phyloP scores from a whole-genome alignment of 2,113 vertebrate genomes.

The Cyanistes caeruleus region DNA sequence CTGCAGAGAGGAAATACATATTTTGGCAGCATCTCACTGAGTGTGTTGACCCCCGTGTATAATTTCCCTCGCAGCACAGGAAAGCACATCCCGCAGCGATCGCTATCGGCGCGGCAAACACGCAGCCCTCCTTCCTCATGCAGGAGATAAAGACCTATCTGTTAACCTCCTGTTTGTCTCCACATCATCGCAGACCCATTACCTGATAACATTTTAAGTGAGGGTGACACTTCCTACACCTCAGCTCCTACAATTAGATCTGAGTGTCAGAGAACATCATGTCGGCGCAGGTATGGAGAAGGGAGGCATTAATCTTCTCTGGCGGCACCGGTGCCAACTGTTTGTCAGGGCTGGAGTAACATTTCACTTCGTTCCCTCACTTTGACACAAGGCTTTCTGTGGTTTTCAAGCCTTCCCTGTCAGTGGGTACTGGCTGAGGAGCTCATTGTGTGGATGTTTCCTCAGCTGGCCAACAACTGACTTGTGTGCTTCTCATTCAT shows the following conservation, averaged over 20 bases:
- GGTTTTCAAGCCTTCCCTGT: background rate
- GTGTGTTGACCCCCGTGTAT: background rate
- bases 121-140: background rate
- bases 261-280: background rate
- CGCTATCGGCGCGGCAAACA: background rate
- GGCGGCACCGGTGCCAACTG: background rate
- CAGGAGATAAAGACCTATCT: background rate
- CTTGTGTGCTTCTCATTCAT: background rate
- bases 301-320: slow-evolving; percentile 34
- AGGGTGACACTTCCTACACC: slow-evolving; percentile 4
- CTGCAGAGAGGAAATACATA: slow-evolving; percentile 58
- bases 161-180: slow-evolving; percentile 32
- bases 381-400: background rate
- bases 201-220: background rate
- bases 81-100: background rate
- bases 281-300: background rate
- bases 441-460: background rate
- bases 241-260: background rate
- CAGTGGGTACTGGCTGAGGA: background rate
- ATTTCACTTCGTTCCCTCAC: background rate
- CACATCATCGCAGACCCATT: background rate
- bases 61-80: slow-evolving; percentile 6
- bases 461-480: background rate
- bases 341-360: background rate
- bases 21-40: slow-evolving; percentile 38